phyloP scores from a whole-genome alignment of 37 sponge, comb jelly and placozoan species.

The Chondrilla cf. caribensis region DNA sequence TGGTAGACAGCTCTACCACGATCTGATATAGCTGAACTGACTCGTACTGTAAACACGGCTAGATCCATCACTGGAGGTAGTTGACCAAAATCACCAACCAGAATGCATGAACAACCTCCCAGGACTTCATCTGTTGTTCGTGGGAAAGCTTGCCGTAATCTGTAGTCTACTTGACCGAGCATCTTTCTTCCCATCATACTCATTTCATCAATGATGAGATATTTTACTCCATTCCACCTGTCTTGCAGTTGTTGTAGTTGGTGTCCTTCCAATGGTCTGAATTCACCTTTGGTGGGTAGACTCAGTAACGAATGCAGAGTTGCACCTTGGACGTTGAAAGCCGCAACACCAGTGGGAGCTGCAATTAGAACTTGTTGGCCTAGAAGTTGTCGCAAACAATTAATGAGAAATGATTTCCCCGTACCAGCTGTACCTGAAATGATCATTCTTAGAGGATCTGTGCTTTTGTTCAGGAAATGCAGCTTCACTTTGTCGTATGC shows the following conservation, averaged over 20 bases:
- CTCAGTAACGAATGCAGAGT: not conserved
- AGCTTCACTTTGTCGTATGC: slow-evolving; percentile 42
- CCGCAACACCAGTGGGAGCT: slow-evolving; percentile 64
- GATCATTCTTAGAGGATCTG: slow-evolving; percentile 25
- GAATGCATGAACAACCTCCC: not conserved
- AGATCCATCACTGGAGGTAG: slow-evolving; percentile 8
- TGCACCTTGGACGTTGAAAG: slow-evolving; percentile 35
- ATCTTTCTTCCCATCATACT: slow-evolving; percentile 46
- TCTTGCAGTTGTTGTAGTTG: not conserved
- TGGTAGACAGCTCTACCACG: slow-evolving; percentile 25
- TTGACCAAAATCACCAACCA: slow-evolving; percentile 5
- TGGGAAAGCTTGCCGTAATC: slow-evolving; percentile 1
- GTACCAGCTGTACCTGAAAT: slow-evolving; percentile 48
- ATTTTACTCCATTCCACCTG: not conserved
- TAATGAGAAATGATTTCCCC: slow-evolving; percentile 45
- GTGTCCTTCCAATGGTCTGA: not conserved
- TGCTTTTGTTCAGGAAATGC: not conserved
- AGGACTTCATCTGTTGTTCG: not conserved
- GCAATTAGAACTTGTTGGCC: slow-evolving; percentile 14
- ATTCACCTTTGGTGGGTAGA: slow-evolving; percentile 35
- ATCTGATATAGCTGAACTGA: slow-evolving; percentile 6
- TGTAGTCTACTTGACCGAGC: slow-evolving; percentile 29
- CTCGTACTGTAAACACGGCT: not conserved
- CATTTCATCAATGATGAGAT: slow-evolving; percentile 55
- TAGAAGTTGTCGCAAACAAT: slow-evolving; percentile 43